A percentile compares a stretch with the other conserved stretches of the same genome.
Evolutionary conservation across 1,140 invertebrate species (phyloP).

Genomic region (Druon quercuslanigerum): DNA sequence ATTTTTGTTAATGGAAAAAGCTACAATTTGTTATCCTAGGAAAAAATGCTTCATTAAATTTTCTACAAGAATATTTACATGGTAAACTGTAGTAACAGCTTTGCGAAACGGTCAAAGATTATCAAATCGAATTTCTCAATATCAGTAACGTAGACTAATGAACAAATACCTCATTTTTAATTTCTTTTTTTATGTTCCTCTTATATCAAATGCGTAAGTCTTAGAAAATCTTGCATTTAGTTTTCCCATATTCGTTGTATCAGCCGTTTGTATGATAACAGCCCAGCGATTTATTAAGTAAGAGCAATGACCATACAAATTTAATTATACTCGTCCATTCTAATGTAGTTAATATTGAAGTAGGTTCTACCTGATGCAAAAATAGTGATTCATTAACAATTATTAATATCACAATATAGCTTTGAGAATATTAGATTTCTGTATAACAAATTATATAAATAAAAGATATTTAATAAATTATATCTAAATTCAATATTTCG

Average conservation of each 20-base stretch:
- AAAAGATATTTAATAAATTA: too few species aligned
- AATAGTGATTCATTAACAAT: too few species aligned
- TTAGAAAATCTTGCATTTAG: constrained; percentile 28
- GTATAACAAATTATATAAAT: too few species aligned
- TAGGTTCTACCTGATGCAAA: too few species aligned
- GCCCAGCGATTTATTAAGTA: constrained; percentile 53
- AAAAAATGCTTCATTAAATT: too few species aligned
- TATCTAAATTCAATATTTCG: too few species aligned
- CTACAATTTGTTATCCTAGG: too few species aligned
- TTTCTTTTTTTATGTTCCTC: background rate
- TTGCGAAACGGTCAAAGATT: constrained; percentile 55
- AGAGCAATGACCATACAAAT: constrained; percentile 36
- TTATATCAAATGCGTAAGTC: background rate
- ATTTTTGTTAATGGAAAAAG: too few species aligned
- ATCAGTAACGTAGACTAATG: constrained; percentile 19
- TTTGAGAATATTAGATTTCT: too few species aligned
- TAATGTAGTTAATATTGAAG: too few species aligned
- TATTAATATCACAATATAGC: too few species aligned
- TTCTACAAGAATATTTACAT: too few species aligned
- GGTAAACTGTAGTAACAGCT: background rate
- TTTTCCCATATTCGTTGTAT: constrained; percentile 35
- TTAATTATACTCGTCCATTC: background rate
- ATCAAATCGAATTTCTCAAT: constrained; percentile 53
- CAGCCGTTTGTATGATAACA: constrained; percentile 45
- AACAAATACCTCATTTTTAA: constrained; percentile 37